These are phyloP conservation scores for Lochmaea capreae DNA, from an alignment of 2,888 invertebrate genomes.

Conservation along the genomic window DNA sequence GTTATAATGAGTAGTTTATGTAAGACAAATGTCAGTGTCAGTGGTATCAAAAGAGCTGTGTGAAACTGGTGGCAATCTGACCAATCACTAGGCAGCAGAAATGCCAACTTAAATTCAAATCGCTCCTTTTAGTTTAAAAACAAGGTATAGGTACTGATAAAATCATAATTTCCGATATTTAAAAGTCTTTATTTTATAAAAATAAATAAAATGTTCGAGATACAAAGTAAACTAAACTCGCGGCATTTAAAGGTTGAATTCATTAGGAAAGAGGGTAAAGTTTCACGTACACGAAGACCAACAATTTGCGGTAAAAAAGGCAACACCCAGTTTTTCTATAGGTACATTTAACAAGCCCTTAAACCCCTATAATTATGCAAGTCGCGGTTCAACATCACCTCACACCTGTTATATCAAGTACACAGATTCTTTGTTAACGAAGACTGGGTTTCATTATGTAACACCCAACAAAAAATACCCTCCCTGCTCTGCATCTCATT, in stretches of 20 bases:
- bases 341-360: constrained; percentile 31
- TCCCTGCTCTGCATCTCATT: constrained; percentile 23
- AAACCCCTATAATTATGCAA: constrained; percentile 33
- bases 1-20: no score
- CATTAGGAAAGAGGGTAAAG: constrained; percentile 24
- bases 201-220: no score
- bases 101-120: no score
- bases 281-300: constrained; percentile 24
- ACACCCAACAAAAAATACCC: constrained; percentile 19
- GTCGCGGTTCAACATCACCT: constrained; percentile 29
- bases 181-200: neutral
- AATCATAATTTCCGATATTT: no score
- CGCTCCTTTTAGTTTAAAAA: no score
- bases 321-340: constrained; percentile 29
- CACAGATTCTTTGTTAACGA: constrained; percentile 32
- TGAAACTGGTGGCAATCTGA: no score
- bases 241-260: constrained; percentile 22
- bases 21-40: no score
- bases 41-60: no score
- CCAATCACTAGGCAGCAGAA: no score
- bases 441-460: constrained; percentile 28
- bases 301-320: constrained; percentile 33
- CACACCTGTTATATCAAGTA: constrained; percentile 35
- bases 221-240: constrained; percentile 12
- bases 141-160: no score